Evolutionary conservation across 2,888 invertebrate genomes (phyloP), one percentile per base, ranked within the genome.

Genomic region (Erebia palarica): DNA sequence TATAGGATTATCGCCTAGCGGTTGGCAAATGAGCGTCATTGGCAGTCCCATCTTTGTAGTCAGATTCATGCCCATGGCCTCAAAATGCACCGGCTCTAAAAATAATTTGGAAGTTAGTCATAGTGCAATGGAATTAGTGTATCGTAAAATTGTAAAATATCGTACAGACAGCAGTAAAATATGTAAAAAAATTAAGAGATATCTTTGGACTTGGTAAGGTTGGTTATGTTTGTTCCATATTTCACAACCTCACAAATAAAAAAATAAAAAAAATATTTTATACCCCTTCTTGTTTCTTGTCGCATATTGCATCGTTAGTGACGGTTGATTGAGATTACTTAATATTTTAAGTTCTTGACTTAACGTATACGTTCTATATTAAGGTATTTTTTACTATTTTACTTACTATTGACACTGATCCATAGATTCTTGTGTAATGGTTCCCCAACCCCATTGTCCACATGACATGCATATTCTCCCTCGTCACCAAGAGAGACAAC

Each of bases 1-100:
- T 70, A 98, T 96, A 9, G 97, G 98, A 80, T 95, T 95, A 86
- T 98, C 97, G 1, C 97, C 97, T 74, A 96, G 94, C 0, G 97
- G 97, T 75, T 95, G 94, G 82, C 98, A 98, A 58, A 95, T 94
- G 68, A 98, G 85, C 1, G 95, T 95, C 9, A 96, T 95, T 1
- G 96, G 95, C 75, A 96, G 94, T 16, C 96, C 96, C 75, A 96
- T 94, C 75, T 96, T 95, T 0, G 96, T 96, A 11, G 97, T 96
- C 68, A 96, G 93, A 83, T 97, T 97, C 72, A 95, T 95, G 65
- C 95, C 94, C 36, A 95, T 91, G 65, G 95, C 94, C 79, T 96
- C 96, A 80, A 97, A 97, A 80, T 96, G 95, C 72, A 96, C 96
- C 14, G 97, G 96, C 86, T 96, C 97, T 97, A 85, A 78, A 90